Evolutionary conservation across 2,888 invertebrate species (phyloP), one percentile per base, ranked within the genome.

Genomic region (Caenorhabditis becei): DNA sequence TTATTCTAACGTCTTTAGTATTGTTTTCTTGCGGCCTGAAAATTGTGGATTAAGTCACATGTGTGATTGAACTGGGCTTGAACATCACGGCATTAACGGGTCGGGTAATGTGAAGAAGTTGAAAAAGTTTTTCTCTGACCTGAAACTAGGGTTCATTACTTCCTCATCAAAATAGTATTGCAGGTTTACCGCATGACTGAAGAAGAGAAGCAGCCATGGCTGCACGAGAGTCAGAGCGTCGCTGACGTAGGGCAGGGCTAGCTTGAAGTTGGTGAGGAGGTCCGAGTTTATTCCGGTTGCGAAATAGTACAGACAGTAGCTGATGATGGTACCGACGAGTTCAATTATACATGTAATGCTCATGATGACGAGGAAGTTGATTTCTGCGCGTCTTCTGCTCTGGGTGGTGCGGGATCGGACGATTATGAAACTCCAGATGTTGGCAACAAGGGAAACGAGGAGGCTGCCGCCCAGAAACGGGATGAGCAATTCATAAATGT

Each of bases 181-280:
- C 10, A 37, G 28, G 5, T 35, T 66, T 35, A 67, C 67, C 28
- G 67, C 47, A 20, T 26, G 32, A 32, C 58, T 58, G 26, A 67
- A 67, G 3, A 44, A 2, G 0, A 58, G 11, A 24, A 67, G 23
- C 44, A 67, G 16, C 67, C 47, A 56, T 20, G 67, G 67, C n/a
- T 56, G 56, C 44, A 67, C 47, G 11, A 67, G 54, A 32, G 67
- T 58, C 10, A 67, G 23, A 1, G 28, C 18, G 28, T 67, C 67
- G 32, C 67, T 67, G 35, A 67, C 67, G 47, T 58, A 67, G 14
- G 67, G 67, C 11, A 67, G 58, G 18, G 41, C 23, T 2, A 35
- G 18, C 20, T 41, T 59, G 11, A 37, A 14, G 1, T 41, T 10
- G 14, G 18, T 18, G 26, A 24, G 5, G n/a, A 66, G 18, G 16